phyloP scores from a whole-genome alignment of 2,888 invertebrate species.

The Drosophila tripunctata region DNA sequence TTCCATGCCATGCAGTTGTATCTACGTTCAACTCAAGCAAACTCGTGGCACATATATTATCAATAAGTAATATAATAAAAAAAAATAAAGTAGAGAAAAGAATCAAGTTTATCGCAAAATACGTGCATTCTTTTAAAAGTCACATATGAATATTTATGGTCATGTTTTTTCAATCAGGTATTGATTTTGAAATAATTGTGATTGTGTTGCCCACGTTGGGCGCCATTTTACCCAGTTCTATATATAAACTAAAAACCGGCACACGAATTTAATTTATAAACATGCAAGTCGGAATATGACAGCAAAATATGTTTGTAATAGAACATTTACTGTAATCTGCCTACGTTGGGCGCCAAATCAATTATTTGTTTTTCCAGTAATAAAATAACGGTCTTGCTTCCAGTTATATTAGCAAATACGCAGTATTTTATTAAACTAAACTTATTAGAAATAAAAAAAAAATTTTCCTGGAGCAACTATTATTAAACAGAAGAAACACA shows the following conservation, averaged over 20 bases:
- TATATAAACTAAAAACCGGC: neutral
- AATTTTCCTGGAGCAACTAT: too few relatives aligned
- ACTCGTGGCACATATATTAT: conserved; percentile 7
- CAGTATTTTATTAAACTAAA: too few relatives aligned
- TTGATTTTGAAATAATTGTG: neutral
- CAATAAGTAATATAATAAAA: neutral
- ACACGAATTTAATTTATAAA: neutral
- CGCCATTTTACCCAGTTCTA: neutral
- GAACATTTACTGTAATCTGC: too few relatives aligned
- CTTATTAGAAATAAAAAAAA: too few relatives aligned
- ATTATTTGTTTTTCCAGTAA: too few relatives aligned
- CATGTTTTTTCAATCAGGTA: neutral
- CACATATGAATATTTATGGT: conserved; percentile 13
- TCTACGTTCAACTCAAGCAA: neutral
- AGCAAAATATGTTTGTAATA: too few relatives aligned
- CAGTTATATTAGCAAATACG: too few relatives aligned
- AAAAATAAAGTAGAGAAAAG: neutral
- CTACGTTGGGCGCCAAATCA: neutral
- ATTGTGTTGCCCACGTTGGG: neutral
- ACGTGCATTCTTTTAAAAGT: neutral
- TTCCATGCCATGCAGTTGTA: conserved; percentile 8
- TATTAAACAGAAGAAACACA: neutral
- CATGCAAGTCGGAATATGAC: too few relatives aligned
- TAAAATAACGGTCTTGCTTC: too few relatives aligned
- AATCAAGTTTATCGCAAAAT: conserved; percentile 8